A percentile compares a stretch with the other conserved stretches of the same genome.
Conservation (phyloP, 2,888 invertebrate species). For the Carcina quercana region DNA sequence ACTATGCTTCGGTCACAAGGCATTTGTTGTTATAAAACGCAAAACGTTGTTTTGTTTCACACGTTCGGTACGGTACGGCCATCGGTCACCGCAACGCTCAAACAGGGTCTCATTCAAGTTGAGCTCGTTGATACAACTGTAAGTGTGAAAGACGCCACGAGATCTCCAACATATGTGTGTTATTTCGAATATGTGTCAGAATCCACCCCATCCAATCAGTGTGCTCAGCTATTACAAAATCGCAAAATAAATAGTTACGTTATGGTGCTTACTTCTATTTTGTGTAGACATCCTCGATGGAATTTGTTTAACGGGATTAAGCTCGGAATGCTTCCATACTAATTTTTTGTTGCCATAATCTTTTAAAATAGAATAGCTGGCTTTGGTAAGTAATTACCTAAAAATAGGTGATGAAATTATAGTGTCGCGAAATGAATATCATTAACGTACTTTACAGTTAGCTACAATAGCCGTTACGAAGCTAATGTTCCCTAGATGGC, state of each 20-base stretch:
- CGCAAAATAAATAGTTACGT: conserved; percentile 44
- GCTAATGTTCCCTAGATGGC: too few relatives aligned
- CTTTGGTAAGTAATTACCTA: too few relatives aligned
- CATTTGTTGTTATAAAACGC: conserved; percentile 26
- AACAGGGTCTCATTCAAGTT: conserved; percentile 69
- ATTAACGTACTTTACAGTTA: too few relatives aligned
- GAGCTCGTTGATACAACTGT: conserved; percentile 73
- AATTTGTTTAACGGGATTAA: too few relatives aligned
- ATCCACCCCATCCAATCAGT: conserved; percentile 43
- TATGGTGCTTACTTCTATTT: conserved; percentile 31
- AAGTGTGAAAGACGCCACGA: conserved; percentile 68
- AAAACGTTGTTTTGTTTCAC: conserved; percentile 65
- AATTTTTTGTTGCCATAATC: too few relatives aligned
- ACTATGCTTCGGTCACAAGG: neutral
- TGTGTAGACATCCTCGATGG: conserved; percentile 20
- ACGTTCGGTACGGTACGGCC: conserved; percentile 61
- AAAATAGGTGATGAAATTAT: too few relatives aligned
- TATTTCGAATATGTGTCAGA: conserved; percentile 54
- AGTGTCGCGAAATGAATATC: too few relatives aligned
- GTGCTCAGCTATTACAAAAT: conserved; percentile 59
- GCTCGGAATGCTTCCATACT: too few relatives aligned
- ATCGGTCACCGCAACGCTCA: conserved; percentile 50
- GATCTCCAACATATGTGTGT: conserved; percentile 62
- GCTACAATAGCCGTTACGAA: too few relatives aligned
- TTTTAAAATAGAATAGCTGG: too few relatives aligned